Percentiles rank a stretch among this genome's conserved stretches.
These are phyloP conservation scores for Lacanobia oleracea DNA, from an alignment of 2,888 invertebrate species.

Conservation along the genomic window DNA sequence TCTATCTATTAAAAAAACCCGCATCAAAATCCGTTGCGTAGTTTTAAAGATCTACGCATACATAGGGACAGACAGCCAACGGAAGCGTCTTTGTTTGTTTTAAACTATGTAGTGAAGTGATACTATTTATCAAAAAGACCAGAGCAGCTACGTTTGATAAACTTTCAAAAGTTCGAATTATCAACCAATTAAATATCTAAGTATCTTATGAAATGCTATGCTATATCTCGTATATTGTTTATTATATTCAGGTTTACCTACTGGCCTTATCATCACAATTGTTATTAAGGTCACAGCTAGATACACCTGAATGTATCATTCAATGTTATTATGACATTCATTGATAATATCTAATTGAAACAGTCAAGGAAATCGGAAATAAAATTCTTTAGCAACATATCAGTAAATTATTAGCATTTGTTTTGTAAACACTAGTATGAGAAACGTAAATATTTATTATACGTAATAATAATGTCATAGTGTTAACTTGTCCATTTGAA, in stretches of 20 bases:
- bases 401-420: slow-evolving; percentile 79
- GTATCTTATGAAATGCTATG: slow-evolving; percentile 41
- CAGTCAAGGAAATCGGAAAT: slow-evolving; percentile 75
- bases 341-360: slow-evolving; percentile 63
- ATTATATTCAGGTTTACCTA: slow-evolving; percentile 28
- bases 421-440: slow-evolving; percentile 83
- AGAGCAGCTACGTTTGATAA: slow-evolving; percentile 46
- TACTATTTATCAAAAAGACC: slow-evolving; percentile 54
- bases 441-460: slow-evolving; percentile 84
- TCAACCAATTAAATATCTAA: slow-evolving; percentile 50
- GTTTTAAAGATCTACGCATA: too few relatives aligned
- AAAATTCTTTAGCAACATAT: slow-evolving; percentile 73
- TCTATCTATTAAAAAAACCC: too few relatives aligned
- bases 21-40: too few relatives aligned
- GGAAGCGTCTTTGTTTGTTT: too few relatives aligned
- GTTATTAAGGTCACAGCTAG: slow-evolving; percentile 60
- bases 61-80: too few relatives aligned
- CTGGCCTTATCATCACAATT: slow-evolving; percentile 52
- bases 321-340: slow-evolving; percentile 62
- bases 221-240: slow-evolving; percentile 39
- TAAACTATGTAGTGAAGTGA: too few relatives aligned
- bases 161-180: slow-evolving; percentile 54
- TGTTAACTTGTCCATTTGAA: slow-evolving; percentile 69
- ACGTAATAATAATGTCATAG: slow-evolving; percentile 77
- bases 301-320: slow-evolving; percentile 52